phyloP scores from a whole-genome alignment of 2,797 vertebrate genomes.

The Tachyglossus aculeatus region DNA sequence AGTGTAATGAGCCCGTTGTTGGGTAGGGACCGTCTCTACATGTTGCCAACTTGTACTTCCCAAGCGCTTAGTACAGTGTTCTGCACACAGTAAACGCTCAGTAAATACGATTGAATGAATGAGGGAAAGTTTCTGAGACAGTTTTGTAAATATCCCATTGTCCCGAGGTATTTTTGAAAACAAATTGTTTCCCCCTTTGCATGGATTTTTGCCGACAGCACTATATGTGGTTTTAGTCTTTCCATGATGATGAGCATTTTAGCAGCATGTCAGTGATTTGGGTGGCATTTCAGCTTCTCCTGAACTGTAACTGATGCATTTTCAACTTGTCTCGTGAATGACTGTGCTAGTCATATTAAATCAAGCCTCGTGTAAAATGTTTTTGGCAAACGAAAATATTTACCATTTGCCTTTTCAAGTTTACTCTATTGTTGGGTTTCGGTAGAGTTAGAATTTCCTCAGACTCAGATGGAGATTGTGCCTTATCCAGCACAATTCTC shows the following conservation, averaged over 20 bases:
- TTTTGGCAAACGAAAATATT: constrained; percentile 42
- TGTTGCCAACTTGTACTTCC: no score
- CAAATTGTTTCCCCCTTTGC: neutral
- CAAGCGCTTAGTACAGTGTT: no score
- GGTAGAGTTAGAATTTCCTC: constrained; percentile 9
- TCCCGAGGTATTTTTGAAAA: constrained; percentile 11
- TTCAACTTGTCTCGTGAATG: neutral
- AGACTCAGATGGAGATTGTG: constrained; percentile 2
- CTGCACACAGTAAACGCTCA: no score
- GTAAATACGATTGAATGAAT: no score
- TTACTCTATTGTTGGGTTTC: constrained; percentile 31
- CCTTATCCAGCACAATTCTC: no score
- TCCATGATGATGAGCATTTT: constrained; percentile 3
- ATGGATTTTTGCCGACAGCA: constrained; percentile 3
- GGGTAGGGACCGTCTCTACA: no score
- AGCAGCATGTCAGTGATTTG: neutral
- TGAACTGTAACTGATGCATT: constrained; percentile 21
- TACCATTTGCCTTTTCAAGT: constrained; percentile 27
- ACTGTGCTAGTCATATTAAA: constrained; percentile 31
- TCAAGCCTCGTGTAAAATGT: constrained; percentile 5
- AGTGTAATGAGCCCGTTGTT: no score
- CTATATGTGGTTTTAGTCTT: constrained; percentile 2
- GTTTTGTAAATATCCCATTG: constrained; percentile 3
- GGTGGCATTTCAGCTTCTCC: constrained; percentile 21
- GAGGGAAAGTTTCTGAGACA: neutral